Percentiles rank a stretch among this genome's conserved stretches.
phyloP scores from a whole-genome alignment of 2,113 vertebrate species.

The Ailurus styani region DNA sequence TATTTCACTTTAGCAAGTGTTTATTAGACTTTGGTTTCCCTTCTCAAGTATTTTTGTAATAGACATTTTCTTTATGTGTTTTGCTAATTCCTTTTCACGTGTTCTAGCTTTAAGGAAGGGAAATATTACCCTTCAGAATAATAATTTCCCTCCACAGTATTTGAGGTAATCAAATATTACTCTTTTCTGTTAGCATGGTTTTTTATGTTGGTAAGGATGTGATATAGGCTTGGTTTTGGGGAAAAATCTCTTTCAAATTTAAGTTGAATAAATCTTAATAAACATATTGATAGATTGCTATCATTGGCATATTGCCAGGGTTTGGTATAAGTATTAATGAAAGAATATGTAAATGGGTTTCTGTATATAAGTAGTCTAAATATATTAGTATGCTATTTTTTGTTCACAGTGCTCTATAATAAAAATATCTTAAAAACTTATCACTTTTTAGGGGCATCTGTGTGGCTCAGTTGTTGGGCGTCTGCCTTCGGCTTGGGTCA shows the following conservation, averaged over 20 bases:
- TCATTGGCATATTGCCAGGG: background rate
- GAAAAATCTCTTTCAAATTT: background rate
- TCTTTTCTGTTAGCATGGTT: background rate
- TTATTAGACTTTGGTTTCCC: background rate
- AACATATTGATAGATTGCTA: background rate
- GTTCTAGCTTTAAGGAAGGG: conserved; percentile 7
- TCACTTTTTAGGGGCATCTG: background rate
- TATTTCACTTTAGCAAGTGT: background rate
- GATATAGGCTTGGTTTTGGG: background rate
- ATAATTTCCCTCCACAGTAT: background rate
- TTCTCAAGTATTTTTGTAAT: background rate
- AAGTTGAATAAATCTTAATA: background rate
- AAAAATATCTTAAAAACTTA: background rate
- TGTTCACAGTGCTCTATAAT: background rate
- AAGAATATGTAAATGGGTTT: background rate
- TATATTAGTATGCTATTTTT: background rate
- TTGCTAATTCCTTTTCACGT: background rate
- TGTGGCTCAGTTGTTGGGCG: too few species aligned
- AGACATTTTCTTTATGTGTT: background rate
- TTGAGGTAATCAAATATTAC: conserved; percentile 8
- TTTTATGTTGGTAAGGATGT: background rate
- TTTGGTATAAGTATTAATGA: background rate
- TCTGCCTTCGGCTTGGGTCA: too few species aligned
- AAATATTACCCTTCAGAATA: background rate
- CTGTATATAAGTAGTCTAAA: background rate